Base-by-base conservation (phyloP, 2,797 vertebrate species). In the Zenarchopterus dispar region DNA sequence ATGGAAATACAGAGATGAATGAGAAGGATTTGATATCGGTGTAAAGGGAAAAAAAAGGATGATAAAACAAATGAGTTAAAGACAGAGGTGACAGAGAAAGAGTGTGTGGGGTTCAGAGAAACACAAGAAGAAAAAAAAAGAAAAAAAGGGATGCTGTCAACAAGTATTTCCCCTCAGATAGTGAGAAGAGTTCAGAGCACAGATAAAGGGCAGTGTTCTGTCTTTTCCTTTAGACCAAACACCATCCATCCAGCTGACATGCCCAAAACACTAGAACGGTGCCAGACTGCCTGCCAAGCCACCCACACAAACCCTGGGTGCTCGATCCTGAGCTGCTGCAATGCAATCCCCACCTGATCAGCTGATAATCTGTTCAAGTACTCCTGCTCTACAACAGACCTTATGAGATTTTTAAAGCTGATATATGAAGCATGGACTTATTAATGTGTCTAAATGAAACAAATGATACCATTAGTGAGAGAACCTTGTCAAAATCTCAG, bases 191-290 rank as follows among this genome's bases (percentile, higher is more conserved):
- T 70, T 78, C 62, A 84, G 72, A 70, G 65, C 23, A 17, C 70
- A 82, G 73, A 78, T 65, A 80, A 51, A 33, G 64, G 68, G 63
- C 67, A 77, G 24, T 8, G 55, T 80, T 81, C 75, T 73, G 78
- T 77, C 75, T 73, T 67, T 75, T 70, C 78, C 80, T 77, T 85
- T 63, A 70, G 62, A 62, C 73, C 68, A 80, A 77, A 80, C 67
- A 81, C 49, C 75, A 81, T 79, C 71, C 78, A 85, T 84, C 70
- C 52, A 75, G 39, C 62, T 76, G 71, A 80, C 88, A 85, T 87
- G 84, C 81, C 70, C 56, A 73, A 75, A 80, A 75, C 63, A 68
- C 58, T 72, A 70, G 70, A 73, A 62, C 70, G 57, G 50, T 76
- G 63, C 62, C 73, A 75, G 56, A 50, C 59, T 18, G 49, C 24